Percentiles rank a stretch among this genome's conserved stretches.
Conservation (phyloP, 2,113 vertebrate species). For the Cranoglanis bouderius region DNA sequence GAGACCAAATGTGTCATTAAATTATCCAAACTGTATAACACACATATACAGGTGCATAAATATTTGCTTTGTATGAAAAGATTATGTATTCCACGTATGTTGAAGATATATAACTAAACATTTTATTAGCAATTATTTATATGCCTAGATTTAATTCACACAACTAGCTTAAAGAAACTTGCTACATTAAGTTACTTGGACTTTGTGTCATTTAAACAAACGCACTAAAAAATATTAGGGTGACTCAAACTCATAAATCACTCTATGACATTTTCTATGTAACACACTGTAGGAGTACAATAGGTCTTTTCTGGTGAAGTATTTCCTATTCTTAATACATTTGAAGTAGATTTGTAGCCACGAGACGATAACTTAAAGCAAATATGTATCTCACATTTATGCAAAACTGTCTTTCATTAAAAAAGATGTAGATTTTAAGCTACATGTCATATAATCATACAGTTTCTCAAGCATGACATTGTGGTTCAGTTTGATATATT, state of each 20-base stretch:
- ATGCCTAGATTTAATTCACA: neutral
- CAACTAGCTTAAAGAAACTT: neutral
- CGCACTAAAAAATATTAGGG: neutral
- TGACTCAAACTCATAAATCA: neutral
- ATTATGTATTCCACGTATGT: neutral
- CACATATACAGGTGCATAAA: no score
- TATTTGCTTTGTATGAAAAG: neutral
- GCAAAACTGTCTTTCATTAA: neutral
- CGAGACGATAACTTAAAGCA: neutral
- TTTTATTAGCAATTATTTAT: neutral
- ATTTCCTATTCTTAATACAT: neutral
- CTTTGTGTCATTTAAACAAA: neutral
- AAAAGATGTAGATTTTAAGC: neutral
- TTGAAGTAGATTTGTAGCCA: neutral
- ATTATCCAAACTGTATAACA: neutral
- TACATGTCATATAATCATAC: neutral
- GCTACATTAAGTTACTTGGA: neutral
- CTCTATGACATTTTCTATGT: neutral
- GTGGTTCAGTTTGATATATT: slow-evolving; percentile 5
- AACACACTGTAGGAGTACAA: neutral
- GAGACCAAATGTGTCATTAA: neutral
- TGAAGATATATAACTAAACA: neutral
- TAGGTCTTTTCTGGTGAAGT: neutral
- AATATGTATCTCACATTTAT: neutral
- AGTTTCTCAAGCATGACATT: neutral